These are phyloP conservation scores for Bradypodion ventrale DNA, from an alignment of 2,797 vertebrate genomes.

Conservation along the genomic window DNA sequence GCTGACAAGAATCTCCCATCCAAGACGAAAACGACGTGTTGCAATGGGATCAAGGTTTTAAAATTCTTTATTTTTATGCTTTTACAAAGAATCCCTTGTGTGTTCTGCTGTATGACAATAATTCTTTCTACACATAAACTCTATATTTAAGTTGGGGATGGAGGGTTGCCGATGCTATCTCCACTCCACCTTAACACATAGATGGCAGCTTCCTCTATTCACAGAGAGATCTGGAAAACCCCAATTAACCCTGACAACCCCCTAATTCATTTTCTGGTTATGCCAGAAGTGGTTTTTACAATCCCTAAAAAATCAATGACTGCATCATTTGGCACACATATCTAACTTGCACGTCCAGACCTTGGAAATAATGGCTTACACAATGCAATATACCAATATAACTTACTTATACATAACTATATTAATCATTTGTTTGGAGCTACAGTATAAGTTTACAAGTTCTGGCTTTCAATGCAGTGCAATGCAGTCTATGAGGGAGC, in stretches of 20 bases:
- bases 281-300: neutral
- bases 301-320: neutral
- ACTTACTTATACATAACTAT: no score
- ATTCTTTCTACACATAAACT: no score
- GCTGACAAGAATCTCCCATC: neutral
- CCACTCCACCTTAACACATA: neutral
- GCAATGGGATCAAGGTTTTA: slow-evolving; percentile 71
- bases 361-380: no score
- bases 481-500: no score
- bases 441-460: no score
- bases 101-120: neutral
- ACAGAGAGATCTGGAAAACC: neutral
- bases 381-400: no score
- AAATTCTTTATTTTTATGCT: slow-evolving; percentile 9
- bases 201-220: neutral
- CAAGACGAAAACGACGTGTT: slow-evolving; percentile 41
- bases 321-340: neutral
- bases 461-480: no score
- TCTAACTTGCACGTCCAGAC: neutral
- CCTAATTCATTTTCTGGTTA: neutral
- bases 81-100: neutral
- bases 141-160: no score
- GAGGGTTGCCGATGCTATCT: no score
- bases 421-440: no score
- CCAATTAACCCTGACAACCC: no score